Evolutionary conservation across 2,113 vertebrate genomes (phyloP), one percentile per base, ranked within the genome.

Genomic region (Meles meles): DNA sequence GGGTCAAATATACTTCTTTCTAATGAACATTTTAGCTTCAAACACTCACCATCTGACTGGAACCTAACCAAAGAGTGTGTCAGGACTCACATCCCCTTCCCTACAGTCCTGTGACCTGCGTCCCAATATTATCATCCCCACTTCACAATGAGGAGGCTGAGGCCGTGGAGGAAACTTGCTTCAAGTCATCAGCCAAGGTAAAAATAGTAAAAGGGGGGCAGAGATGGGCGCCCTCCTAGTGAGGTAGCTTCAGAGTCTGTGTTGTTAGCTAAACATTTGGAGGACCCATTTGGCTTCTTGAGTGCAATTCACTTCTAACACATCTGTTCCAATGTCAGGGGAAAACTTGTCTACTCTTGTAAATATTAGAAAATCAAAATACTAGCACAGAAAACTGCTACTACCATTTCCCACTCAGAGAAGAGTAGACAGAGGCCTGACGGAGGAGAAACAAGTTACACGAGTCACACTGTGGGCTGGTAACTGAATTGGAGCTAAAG

Each of bases 41-140:
- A 21, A 42, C 23, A 9, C 39, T 55, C 39, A 79, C 83, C 44
- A 17, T 55, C 77, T 80, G 71, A 61, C 5, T 49, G 34, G 47
- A 47, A 23, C 34, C 14, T 44, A 71, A 18, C 42, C 65, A 59
- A 29, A 92, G 71, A 67, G 57, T 15, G 8, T 63, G 39, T 34
- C 52, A 12, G n/a, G 27, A 18, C 9, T 69, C 12, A 1, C 5
- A 0, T 37, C 0, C 0, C 27, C 49, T 39, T 42, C 61, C 63
- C 85, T 31, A 6, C 2, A 49, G 37, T 9, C 37, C n/a, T 42
- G n/a, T 27, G 21, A 88, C 17, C 2, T 8, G 37, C 34, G 13
- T 44, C 42, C 34, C n/a, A 8, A 2, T 7, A 13, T 18, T 29
- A 21, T 6, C 11, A 23, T 23, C 23, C 42, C 47, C 29, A 34